Conservation (phyloP, 2,113 vertebrate species). For the Aleadryas rufinucha region DNA sequence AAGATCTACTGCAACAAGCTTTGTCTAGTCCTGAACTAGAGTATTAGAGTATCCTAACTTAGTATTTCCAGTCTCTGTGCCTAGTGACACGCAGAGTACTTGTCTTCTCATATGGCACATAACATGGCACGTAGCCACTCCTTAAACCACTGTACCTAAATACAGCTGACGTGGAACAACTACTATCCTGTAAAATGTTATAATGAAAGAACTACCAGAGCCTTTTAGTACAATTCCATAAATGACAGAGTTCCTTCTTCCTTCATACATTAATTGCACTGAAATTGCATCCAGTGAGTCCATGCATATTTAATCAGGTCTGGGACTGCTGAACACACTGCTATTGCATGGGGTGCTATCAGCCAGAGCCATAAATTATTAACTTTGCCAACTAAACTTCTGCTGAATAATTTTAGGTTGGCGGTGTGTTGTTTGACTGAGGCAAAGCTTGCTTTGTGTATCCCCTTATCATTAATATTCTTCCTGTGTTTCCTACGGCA, state of each 20-base stretch:
- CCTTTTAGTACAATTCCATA: background rate
- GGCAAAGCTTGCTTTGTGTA: background rate
- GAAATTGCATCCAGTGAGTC: conserved; percentile 58
- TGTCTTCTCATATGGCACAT: background rate
- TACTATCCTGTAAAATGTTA: background rate
- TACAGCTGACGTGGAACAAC: conserved; percentile 15
- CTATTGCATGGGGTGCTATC: conserved; percentile 21
- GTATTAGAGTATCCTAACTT: too few species aligned
- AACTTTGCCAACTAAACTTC: conserved; percentile 46
- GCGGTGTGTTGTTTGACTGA: background rate
- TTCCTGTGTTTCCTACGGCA: conserved; percentile 5
- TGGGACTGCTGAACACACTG: conserved; percentile 13
- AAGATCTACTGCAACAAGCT: background rate
- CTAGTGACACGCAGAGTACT: background rate
- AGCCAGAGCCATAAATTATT: conserved; percentile 61
- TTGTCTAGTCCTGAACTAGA: background rate
- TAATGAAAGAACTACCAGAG: background rate
- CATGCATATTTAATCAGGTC: conserved; percentile 61
- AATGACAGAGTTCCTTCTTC: background rate
- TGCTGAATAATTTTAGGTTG: conserved; percentile 37
- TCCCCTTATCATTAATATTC: conserved; percentile 60
- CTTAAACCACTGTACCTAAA: conserved; percentile 8
- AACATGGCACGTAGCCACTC: background rate
- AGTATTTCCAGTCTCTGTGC: background rate
- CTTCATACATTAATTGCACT: conserved; percentile 48